Evolutionary conservation across 2,113 vertebrate species (phyloP), one percentile per base, ranked within the genome.

Genomic region (Tympanuchus pallidicinctus): DNA sequence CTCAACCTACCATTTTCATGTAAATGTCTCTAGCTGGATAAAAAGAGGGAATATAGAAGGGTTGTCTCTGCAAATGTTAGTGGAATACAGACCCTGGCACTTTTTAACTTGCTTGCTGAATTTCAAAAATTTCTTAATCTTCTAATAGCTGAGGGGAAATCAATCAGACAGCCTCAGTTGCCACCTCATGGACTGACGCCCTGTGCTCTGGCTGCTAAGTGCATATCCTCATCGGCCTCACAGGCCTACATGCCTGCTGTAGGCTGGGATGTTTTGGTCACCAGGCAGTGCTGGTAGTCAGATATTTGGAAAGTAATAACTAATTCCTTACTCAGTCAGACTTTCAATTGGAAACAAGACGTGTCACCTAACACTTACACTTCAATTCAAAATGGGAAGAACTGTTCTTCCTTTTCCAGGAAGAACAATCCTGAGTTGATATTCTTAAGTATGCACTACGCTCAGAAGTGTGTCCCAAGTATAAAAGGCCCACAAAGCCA

Each of bases 61-160:
- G 36, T 2, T 78, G 63, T 50, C 36, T 63, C 43, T 34, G 54
- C n/a, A 86, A 43, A 71, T 10, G 59, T 12, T 59, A 82, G 43
- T 45, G 59, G 83, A 92, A 72, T 61, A 91, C 14, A 72, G 75
- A 36, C 18, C 30, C 20, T 74, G 50, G 47, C 47, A 90, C 52
- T 86, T 70, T 74, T 69, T 28, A 86, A 80, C 40, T 81, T 73
- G 36, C 52, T 90, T 70, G 61, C 27, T 54, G 36, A 86, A 88
- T 84, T 81, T 88, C 72, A 93, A 3, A 32, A 75, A 78, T 95
- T 95, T 94, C 91, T 75, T 88, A 69, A 88, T 78, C 76, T 40
- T 87, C 25, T 70, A 57, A 64, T 6, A 71, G 86, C 18, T 92
- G 80, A 83, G 67, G 65, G 43, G 88, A 92, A 96, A 69, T 61